Evolutionary conservation across 2,113 vertebrate species (phyloP).

Genomic region (Haemorhous mexicanus): DNA sequence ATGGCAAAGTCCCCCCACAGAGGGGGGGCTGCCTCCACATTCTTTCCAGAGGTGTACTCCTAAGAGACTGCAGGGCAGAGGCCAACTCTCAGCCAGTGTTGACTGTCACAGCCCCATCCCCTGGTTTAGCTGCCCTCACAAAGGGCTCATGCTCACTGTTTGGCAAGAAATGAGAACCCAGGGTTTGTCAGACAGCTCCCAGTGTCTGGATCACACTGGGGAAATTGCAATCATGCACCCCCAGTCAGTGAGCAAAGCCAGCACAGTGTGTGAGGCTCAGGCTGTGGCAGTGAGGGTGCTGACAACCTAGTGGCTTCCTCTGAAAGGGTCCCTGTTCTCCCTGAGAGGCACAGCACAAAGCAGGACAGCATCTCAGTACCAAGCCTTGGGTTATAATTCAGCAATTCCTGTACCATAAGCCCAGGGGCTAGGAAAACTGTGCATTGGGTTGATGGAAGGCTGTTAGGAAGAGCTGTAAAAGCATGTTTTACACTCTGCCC

Average conservation of each 20-base stretch:
- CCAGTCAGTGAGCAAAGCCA: not conserved
- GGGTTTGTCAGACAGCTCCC: not conserved
- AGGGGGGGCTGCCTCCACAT: not conserved
- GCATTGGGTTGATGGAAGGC: not conserved
- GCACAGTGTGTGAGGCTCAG: not conserved
- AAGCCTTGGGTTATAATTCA: not conserved
- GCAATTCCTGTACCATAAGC: not conserved
- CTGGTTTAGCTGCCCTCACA: not conserved
- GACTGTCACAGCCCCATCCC: not conserved
- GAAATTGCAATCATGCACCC: not conserved
- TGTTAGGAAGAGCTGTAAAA: not conserved
- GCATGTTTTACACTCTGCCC: not conserved
- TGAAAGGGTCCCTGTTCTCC: not conserved
- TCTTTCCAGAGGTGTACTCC: not conserved
- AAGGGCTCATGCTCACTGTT: not conserved
- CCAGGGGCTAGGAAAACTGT: not conserved
- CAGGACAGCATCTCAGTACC: not conserved
- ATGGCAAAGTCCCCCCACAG: not conserved
- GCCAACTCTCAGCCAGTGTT: not conserved
- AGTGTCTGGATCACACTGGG: fast-evolving
- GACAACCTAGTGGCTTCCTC: not conserved
- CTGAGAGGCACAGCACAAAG: not conserved
- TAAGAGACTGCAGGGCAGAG: not conserved
- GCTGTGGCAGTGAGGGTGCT: not conserved
- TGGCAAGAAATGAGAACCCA: fast-evolving